A percentile compares a stretch with the other conserved stretches of the same genome.
These are phyloP conservation scores for Atopsyche davidsoni DNA, from an alignment of 1,140 invertebrate genomes.

Conservation along the genomic window DNA sequence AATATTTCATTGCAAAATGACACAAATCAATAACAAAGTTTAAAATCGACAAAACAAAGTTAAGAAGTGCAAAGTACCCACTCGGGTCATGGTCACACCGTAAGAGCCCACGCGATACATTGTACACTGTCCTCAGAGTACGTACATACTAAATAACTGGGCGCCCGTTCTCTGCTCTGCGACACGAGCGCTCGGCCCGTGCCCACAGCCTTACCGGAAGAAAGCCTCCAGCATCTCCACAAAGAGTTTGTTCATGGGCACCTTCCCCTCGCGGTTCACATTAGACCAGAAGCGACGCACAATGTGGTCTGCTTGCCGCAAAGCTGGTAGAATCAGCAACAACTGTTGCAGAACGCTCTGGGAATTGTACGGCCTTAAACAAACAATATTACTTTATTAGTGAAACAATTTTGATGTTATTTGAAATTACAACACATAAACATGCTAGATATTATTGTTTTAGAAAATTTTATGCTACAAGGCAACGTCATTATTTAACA, in stretches of 20 bases:
- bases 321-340: conserved; percentile 78
- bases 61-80: conserved; percentile 14
- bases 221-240: conserved; percentile 91
- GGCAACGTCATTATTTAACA: too few relatives aligned
- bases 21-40: too few relatives aligned
- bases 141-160: too few relatives aligned
- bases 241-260: conserved; percentile 95
- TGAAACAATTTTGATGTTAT: too few relatives aligned
- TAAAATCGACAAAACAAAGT: too few relatives aligned
- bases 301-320: conserved; percentile 83
- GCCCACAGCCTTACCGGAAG: conserved; percentile 44
- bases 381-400: conserved; percentile 17
- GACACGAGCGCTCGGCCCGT: too few relatives aligned
- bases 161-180: too few relatives aligned
- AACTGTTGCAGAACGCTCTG: conserved; percentile 74
- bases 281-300: conserved; percentile 85
- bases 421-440: too few relatives aligned
- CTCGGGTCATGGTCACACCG: not conserved
- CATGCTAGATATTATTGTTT: too few relatives aligned
- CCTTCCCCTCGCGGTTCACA: conserved; percentile 80
- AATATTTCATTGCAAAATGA: too few relatives aligned
- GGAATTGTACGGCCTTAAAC: conserved; percentile 58
- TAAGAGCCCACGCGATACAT: not conserved
- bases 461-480: too few relatives aligned
- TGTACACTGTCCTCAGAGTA: too few relatives aligned